Evolutionary conservation across 2,888 invertebrate genomes (phyloP), one percentile per base, ranked within the genome.

Genomic region (Chelonus formosanus): DNA sequence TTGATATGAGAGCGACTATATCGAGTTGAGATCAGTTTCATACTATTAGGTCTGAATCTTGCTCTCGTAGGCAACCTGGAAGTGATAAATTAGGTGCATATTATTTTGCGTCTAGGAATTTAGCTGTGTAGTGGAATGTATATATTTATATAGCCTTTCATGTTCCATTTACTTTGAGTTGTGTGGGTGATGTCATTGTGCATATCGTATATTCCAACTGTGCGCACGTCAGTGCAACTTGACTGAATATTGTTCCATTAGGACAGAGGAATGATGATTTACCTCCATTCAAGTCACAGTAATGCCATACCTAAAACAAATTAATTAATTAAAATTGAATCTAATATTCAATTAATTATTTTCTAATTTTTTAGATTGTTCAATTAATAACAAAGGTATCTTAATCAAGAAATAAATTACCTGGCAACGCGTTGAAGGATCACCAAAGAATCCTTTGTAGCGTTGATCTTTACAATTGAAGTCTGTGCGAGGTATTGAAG

Each of bases 401-500:
- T 56, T 36, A 40, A 10, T 5, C 8, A 53, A 55, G 20, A 20
- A 4, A 35, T 47, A 43, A 73, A 75, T 80, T 84, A 92, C 92
- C 88, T 95, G 95, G 80, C 95, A 95, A 75, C 91, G 89, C 4
- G 95, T 93, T 74, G 92, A 92, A 7, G 94, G 92, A 85, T 95
- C 95, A 3, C 94, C 95, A 76, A 95, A 95, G 85, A 95, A 95
- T 67, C 95, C 95, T 78, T 95, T 95, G 84, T 95, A 95, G 34
- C 95, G 87, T 80, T 95, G 95, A 68, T 92, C 89, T 76, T 92
- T 92, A 84, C 95, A 95, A 78, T 89, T 89, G 81, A 95, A 95
- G 71, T 86, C 87, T 0, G 95, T 95, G 67, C 87, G 86, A 0
- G 95, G 95, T 67, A 95, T 94, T 40, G 86, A 87, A 0, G 90